Conservation (phyloP, 1,140 invertebrate genomes). For the Arion vulgaris region DNA sequence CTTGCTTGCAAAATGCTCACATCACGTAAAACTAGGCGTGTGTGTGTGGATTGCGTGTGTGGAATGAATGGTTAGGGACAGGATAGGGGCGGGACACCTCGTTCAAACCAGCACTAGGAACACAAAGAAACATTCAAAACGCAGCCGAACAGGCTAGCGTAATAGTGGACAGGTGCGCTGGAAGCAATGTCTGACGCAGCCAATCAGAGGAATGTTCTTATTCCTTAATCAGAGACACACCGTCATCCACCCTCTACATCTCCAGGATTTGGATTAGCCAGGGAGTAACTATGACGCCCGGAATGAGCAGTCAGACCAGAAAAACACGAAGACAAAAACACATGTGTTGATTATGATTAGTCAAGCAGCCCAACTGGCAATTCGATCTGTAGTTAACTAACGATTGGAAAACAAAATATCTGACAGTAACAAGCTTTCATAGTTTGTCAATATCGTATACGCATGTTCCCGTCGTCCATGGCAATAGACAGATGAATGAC, state of each 20-base stretch:
- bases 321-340: background rate
- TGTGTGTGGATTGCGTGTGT: background rate
- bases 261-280: background rate
- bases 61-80: background rate
- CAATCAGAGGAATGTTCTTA: slow-evolving; percentile 11
- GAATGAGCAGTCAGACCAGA: background rate
- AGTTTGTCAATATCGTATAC: no score
- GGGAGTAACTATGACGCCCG: background rate
- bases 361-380: no score
- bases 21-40: background rate
- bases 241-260: background rate
- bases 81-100: background rate
- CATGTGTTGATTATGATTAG: no score
- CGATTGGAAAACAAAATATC: no score
- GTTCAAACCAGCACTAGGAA: background rate
- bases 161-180: background rate
- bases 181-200: background rate
- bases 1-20: background rate
- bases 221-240: background rate
- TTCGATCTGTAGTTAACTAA: no score
- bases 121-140: background rate
- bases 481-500: no score
- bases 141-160: background rate
- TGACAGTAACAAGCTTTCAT: no score
- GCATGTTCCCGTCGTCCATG: no score